phyloP scores from a whole-genome alignment of 2,113 vertebrate genomes.

The Malurus alboscapulatus region DNA sequence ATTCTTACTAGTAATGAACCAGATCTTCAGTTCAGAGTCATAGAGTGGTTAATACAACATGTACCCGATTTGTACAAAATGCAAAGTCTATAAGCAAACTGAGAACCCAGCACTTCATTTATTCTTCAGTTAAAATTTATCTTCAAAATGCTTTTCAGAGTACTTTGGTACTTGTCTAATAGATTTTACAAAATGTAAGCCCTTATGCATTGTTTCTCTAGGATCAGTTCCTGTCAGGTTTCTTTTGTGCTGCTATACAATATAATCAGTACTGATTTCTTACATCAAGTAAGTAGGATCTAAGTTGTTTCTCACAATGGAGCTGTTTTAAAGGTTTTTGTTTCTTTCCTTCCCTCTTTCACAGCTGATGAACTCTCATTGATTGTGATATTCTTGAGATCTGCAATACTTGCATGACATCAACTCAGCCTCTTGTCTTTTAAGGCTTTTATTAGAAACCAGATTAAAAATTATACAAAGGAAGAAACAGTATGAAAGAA shows the following conservation, averaged over 20 bases:
- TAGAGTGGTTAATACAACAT: background rate
- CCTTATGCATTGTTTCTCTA: background rate
- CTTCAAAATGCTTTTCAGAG: background rate
- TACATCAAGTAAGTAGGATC: background rate
- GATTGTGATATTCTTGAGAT: background rate
- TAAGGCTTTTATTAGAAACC: background rate
- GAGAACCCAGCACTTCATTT: background rate
- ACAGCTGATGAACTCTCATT: background rate
- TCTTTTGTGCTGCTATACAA: background rate
- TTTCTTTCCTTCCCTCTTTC: background rate
- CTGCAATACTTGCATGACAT: background rate
- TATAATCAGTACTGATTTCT: background rate
- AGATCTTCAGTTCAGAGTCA: background rate
- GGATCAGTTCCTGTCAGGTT: background rate
- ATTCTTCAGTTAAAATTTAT: background rate
- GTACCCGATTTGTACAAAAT: background rate
- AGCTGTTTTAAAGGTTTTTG: background rate
- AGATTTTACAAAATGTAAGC: background rate
- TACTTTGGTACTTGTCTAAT: background rate
- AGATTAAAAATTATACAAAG: background rate
- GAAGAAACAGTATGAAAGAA: background rate
- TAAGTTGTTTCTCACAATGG: background rate
- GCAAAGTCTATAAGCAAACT: background rate
- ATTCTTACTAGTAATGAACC: background rate
- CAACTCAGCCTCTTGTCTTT: background rate